Percentiles rank a stretch among this genome's conserved stretches.
phyloP scores from a whole-genome alignment of 1,140 invertebrate species.

The Thalassaphorura encarpata region DNA sequence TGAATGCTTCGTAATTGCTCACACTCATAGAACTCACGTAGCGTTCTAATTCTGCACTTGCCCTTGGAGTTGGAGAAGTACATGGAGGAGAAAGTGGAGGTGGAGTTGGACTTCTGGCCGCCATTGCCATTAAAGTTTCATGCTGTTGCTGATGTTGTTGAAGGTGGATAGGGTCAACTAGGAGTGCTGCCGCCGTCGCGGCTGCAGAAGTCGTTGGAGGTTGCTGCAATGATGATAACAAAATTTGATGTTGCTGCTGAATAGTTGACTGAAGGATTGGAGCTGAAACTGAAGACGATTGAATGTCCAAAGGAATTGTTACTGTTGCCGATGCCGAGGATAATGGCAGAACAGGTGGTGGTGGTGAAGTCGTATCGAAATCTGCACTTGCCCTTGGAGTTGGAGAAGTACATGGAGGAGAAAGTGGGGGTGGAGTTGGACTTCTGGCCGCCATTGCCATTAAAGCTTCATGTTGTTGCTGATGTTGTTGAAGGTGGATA shows the following conservation, averaged over 20 bases:
- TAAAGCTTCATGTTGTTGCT: background rate
- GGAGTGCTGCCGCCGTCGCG: slow-evolving; percentile 6
- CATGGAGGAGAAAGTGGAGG: background rate
- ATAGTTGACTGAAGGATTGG: background rate
- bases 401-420: background rate
- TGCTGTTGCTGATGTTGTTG: background rate
- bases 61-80: background rate
- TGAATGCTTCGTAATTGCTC: slow-evolving; percentile 5
- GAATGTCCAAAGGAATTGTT: too few species aligned
- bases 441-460: background rate
- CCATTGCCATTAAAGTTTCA: background rate
- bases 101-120: background rate
- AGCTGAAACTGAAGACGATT: background rate
- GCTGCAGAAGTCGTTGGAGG: slow-evolving; percentile 2
- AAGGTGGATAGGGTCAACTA: background rate
- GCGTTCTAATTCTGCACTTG: background rate
- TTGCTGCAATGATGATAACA: background rate
- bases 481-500: background rate
- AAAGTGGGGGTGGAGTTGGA: background rate
- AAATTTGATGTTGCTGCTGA: background rate
- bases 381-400: background rate
- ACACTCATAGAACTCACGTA: background rate
- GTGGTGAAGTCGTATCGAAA: slow-evolving; percentile 9
- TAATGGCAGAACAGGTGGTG: slow-evolving; percentile 3
- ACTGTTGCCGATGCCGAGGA: slow-evolving; percentile 8